A percentile compares a stretch with the other conserved stretches of the same genome.
Conservation (phyloP, 2,113 vertebrate species). For the Etia nguti region DNA sequence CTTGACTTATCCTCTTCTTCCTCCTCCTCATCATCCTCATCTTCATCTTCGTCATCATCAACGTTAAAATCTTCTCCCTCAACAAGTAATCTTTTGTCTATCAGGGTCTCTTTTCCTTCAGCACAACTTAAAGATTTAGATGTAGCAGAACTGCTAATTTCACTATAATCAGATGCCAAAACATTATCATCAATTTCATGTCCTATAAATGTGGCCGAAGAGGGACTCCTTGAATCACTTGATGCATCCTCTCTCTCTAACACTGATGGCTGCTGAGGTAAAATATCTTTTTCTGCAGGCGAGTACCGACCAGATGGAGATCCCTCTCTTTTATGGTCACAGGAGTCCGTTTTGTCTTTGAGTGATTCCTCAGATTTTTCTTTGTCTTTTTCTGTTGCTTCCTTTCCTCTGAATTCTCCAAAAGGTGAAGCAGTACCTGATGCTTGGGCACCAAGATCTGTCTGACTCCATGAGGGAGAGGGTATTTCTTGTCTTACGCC, state of each 20-base stretch:
- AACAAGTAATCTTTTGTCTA: constrained; percentile 66
- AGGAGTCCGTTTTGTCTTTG: constrained; percentile 40
- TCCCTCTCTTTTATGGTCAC: constrained; percentile 36
- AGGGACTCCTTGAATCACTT: neutral
- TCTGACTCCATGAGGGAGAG: constrained; percentile 51
- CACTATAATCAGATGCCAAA: constrained; percentile 61
- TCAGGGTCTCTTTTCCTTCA: constrained; percentile 63
- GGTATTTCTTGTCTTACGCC: constrained; percentile 19
- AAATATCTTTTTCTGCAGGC: constrained; percentile 51
- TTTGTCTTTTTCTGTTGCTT: constrained; percentile 40
- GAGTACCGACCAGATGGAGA: constrained; percentile 52
- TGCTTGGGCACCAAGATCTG: constrained; percentile 26
- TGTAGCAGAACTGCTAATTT: constrained; percentile 48
- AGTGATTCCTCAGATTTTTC: constrained; percentile 32
- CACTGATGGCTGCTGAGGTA: constrained; percentile 17
- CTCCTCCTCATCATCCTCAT: constrained; percentile 65
- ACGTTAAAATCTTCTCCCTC: constrained; percentile 68
- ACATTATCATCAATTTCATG: constrained; percentile 68
- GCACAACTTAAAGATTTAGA: constrained; percentile 41
- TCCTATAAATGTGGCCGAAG: constrained; percentile 14
- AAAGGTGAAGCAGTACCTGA: neutral
- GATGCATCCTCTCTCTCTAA: constrained; percentile 15
- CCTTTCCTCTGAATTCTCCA: constrained; percentile 38
- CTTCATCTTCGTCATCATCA: constrained; percentile 62
- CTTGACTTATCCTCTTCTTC: constrained; percentile 77